Evolutionary conservation across 2,797 vertebrate genomes (phyloP), one percentile per base, ranked within the genome.

Genomic region (Rhinogobio ventralis): DNA sequence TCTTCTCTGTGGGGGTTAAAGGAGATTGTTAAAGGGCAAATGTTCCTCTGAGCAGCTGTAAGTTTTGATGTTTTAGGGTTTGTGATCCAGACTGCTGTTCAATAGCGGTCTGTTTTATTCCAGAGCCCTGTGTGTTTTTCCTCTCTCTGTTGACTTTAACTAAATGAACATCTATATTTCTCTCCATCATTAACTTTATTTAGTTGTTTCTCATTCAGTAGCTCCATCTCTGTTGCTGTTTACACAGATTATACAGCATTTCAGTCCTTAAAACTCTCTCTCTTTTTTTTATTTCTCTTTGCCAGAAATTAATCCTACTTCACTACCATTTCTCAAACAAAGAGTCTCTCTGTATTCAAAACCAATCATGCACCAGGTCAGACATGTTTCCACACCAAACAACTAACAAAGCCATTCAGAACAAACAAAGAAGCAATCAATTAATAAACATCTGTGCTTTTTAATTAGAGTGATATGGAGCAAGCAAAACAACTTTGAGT

Each of bases 61-160:
- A 10, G 20, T 42, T 53, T 78, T 49, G 53, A 39, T 51, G 42
- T 72, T 64, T 71, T n/a, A n/a, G 67, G 28, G 71, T 60, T 69
- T 49, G 45, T 60, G 72, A 73, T 57, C 7, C 45, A 79, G 71
- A 49, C 85, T 25, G 73, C 75, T 76, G 49, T 77, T 83, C 39
- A 88, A 85, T 83, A 86, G 57, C 39, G 25, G 79, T 45, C 53
- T 81, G 86, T 84, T 86, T 80, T 53, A 82, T 73, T 77, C 62
- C 77, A 79, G 84, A 75, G 39, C 39, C 60, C 28, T 77, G 25
- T 86, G 60, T 68, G 49, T 72, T 72, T 77, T 46, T 23, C 69
- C 62, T 81, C 20, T 78, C 76, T 49, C 55, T 87, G 85, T 75
- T 86, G 55, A 89, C 83, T 76, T 78, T 28, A 84, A 23, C 73